Conservation (phyloP, 1,140 invertebrate species). For the Harlomillsia oculata region DNA sequence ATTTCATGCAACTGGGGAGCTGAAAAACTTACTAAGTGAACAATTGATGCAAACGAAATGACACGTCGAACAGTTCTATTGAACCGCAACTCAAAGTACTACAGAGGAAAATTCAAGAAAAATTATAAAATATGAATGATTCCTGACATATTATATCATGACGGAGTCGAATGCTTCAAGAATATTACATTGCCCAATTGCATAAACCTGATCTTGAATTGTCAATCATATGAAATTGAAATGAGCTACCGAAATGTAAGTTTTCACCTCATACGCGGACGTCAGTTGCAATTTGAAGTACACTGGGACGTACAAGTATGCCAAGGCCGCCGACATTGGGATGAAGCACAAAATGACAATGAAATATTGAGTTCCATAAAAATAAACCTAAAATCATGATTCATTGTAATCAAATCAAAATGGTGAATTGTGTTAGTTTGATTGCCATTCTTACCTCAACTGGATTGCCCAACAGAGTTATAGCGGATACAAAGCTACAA, state of each 20-base stretch:
- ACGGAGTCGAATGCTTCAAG: too few species aligned
- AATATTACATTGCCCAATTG: too few species aligned
- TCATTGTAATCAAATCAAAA: too few species aligned
- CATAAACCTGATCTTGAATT: too few species aligned
- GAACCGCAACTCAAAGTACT: slow-evolving; percentile 46
- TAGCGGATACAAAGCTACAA: slow-evolving; percentile 43
- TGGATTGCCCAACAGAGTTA: slow-evolving; percentile 29
- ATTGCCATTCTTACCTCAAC: too few species aligned
- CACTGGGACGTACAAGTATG: slow-evolving; percentile 63
- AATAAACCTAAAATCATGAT: slow-evolving; percentile 75
- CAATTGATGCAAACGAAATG: slow-evolving; percentile 38
- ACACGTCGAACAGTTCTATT: slow-evolving; percentile 36
- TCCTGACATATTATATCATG: too few species aligned
- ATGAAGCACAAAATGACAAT: slow-evolving; percentile 52
- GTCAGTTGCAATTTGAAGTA: slow-evolving; percentile 69
- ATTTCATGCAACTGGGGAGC: neutral
- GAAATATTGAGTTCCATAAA: slow-evolving; percentile 69
- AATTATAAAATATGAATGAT: too few species aligned
- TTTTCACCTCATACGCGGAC: slow-evolving; percentile 70
- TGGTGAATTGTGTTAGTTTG: too few species aligned
- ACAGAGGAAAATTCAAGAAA: slow-evolving; percentile 7
- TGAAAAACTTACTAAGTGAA: slow-evolving; percentile 43
- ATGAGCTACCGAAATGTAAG: too few species aligned
- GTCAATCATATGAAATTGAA: too few species aligned
- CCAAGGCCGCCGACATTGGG: slow-evolving; percentile 53